A percentile compares a stretch with the other conserved stretches of the same genome.
phyloP scores from a whole-genome alignment of 2,888 invertebrate genomes.

The Dinocampus coccinellae region DNA sequence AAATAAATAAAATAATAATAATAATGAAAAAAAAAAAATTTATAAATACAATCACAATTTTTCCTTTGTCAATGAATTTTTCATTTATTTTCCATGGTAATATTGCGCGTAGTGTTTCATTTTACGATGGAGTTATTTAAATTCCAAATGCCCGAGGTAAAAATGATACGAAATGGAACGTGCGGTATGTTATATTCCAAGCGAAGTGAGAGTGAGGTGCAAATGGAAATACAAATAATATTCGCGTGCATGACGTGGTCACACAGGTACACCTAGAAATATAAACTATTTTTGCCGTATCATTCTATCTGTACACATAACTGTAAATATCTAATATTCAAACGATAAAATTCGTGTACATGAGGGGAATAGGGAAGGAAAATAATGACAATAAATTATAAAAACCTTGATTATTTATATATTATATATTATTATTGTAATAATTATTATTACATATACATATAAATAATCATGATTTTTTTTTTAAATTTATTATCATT shows the following conservation, averaged over 20 bases:
- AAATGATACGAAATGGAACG: conserved; percentile 21
- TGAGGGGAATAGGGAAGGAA: too few relatives aligned
- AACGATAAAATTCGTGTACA: not conserved
- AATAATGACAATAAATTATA: too few relatives aligned
- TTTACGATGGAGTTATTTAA: conserved; percentile 24
- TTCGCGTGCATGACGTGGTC: conserved; percentile 17
- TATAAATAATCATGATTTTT: too few relatives aligned
- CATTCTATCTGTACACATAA: not conserved
- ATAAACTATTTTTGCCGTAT: not conserved
- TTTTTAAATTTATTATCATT: too few relatives aligned
- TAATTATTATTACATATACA: too few relatives aligned
- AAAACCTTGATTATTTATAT: too few relatives aligned
- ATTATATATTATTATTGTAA: too few relatives aligned
- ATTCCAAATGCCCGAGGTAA: conserved; percentile 25
- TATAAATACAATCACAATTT: not conserved
- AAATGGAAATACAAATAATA: conserved; percentile 27
- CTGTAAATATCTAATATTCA: not conserved
- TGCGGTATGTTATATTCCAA: conserved; percentile 16
- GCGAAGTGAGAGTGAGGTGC: conserved; percentile 12
- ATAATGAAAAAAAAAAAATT: not conserved
- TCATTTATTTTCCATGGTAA: not conserved
- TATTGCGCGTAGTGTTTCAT: conserved; percentile 14
- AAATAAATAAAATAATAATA: too few relatives aligned
- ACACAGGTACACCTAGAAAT: conserved; percentile 7
- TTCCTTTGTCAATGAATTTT: conserved; percentile 3